Base-by-base conservation (phyloP, 2,888 invertebrate genomes). In the Leptinotarsa rubiginosa region DNA sequence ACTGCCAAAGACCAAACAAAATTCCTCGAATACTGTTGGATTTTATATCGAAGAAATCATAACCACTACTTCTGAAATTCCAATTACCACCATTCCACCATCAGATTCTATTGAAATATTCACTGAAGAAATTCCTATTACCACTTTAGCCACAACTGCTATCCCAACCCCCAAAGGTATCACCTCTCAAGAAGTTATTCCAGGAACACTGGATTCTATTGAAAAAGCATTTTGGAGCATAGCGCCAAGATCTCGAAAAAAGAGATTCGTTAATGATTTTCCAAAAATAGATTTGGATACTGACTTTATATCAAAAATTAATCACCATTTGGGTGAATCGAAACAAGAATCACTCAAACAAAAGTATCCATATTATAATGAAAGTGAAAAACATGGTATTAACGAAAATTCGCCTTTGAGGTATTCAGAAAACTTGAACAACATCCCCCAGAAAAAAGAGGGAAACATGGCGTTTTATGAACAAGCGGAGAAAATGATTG, bases 401-500 rank as follows among this genome's bases (percentile, higher is more conserved):
- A 87, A 89, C 69, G 88, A 87, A 80, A 86, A 91, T 81, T 93
- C 94, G 0, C 92, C 93, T 0, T 84, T 94, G 25, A 89, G 91
- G 52, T 94, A 94, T 82, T 91, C 93, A 0, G 91, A 92, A 83
- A 90, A 93, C 87, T 88, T 93, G 0, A 86, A 88, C 72, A 88
- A 89, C 10, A 90, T 93, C 41, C 94, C 94, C 0, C 87, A 86
- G 47, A 94, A 94, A 87, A 89, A 90, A 0, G 87, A 88, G 13
- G 92, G 92, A n/a, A 91, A 92, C 15, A 91, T 93, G 83, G 92
- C 93, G 74, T 94, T 95, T 87, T 95, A 95, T 81, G 91, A 92
- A 75, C 83, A 85, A 73, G 92, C 93, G 0, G 89, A 92, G 72
- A 86, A 87, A n/a, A 83, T 82, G 75, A 84, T 89, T 12, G 78